Evolutionary conservation across 2,888 invertebrate genomes (phyloP), one percentile per base, ranked within the genome.

Genomic region (Volucella inflata): DNA sequence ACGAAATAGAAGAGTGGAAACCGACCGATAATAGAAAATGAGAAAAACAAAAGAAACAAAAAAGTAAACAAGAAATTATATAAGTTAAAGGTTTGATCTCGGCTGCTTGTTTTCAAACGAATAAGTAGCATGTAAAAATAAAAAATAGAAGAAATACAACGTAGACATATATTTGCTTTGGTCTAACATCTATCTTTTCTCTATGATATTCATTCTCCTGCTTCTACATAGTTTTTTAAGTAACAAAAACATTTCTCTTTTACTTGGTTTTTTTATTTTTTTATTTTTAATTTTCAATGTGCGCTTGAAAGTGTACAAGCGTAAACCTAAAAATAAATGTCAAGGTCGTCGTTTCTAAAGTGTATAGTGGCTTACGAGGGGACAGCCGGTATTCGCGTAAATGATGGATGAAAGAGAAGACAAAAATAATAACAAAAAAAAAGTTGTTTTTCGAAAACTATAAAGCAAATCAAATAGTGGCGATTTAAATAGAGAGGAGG

Each of bases 241-340:
- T 46, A 64, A 44, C 44, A 72, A 59, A 55, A 40, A 38, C 12
- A 36, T 46, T 79, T 78, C 74, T 70, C 59, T 44, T 71, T 70
- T 44, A 17, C n/a, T 59, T 48, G 30, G 30, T 30, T 30, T 30
- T 6, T 30, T 30, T 30, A 30, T 30, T 30, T 30, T 30, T 55
- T 2, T 40, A 21, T 8, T 17, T 38, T 11, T 36, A 21, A 55
- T 51, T 38, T 44, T 21, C 62, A 50, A 40, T 21, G 60, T 21
- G 60, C 21, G 68, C 46, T 68, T 62, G 44, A 75, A 48, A 53
- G 60, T 59, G 65, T 50, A 30, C 46, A 79, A 87, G 70, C 65
- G 62, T 74, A 59, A 57, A 71, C 42, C 79, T 90, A 91, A 88
- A 90, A 91, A 91, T 90, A 90, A 90, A 90, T 90, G 90, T 91